Percentiles rank a stretch among this genome's conserved stretches.
These are phyloP conservation scores for Cydia amplana DNA, from an alignment of 1,140 invertebrate species.

Conservation along the genomic window DNA sequence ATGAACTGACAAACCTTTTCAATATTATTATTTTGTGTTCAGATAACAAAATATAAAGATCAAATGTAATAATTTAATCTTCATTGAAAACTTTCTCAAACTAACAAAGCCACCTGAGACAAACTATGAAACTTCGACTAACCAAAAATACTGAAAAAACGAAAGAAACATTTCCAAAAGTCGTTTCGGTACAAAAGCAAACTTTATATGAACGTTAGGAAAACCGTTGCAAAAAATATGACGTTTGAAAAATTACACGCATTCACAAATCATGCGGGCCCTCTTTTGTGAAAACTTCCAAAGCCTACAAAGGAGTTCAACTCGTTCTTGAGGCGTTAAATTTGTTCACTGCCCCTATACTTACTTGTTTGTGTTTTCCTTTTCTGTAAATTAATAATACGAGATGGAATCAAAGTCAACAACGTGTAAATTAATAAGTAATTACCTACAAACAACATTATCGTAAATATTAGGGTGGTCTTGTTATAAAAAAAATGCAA, in stretches of 20 bases:
- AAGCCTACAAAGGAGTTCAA: slow-evolving; percentile 69
- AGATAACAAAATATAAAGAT: background rate
- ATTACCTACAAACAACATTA: background rate
- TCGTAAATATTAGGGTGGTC: background rate
- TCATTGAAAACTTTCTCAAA: slow-evolving; percentile 50
- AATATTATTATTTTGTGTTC: no score
- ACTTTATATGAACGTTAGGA: slow-evolving; percentile 71
- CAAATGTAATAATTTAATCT: slow-evolving; percentile 36
- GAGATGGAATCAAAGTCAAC: no score
- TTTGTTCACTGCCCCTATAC: slow-evolving; percentile 49
- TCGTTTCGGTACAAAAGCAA: slow-evolving; percentile 68
- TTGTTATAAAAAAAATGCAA: slow-evolving; percentile 4
- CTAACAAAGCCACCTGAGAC: slow-evolving; percentile 52
- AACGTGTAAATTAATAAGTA: no score
- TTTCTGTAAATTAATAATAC: slow-evolving; percentile 31
- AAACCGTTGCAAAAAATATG: slow-evolving; percentile 77
- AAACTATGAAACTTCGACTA: slow-evolving; percentile 70
- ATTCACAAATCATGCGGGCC: slow-evolving; percentile 78
- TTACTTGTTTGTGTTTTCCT: slow-evolving; percentile 49
- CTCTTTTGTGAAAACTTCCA: slow-evolving; percentile 74
- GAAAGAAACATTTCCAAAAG: slow-evolving; percentile 68
- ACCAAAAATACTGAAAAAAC: slow-evolving; percentile 65
- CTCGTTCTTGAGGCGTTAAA: slow-evolving; percentile 70
- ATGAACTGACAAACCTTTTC: slow-evolving; percentile 9
- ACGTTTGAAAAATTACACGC: slow-evolving; percentile 79